Percentiles rank a stretch among this genome's conserved stretches.
Conservation (phyloP, 2,888 invertebrate genomes). For the Pogonocherus hispidulus region DNA sequence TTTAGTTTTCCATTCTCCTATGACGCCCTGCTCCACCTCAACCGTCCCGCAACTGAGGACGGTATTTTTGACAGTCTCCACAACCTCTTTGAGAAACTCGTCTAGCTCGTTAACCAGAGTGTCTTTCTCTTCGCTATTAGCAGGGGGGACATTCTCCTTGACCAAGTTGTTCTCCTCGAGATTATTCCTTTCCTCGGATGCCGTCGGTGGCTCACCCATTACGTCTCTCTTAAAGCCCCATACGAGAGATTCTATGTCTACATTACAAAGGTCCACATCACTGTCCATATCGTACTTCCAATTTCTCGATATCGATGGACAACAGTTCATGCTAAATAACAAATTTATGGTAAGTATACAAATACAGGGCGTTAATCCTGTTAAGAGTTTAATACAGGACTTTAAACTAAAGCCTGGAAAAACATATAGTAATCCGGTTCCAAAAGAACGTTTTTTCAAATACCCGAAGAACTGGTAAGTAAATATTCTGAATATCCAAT, state of each 20-base stretch:
- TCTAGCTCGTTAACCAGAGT: conserved; percentile 29
- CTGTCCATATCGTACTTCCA: conserved; percentile 28
- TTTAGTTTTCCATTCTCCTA: conserved; percentile 25
- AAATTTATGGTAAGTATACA: no score
- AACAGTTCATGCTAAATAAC: conserved; percentile 23
- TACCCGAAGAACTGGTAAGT: no score
- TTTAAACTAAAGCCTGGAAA: no score
- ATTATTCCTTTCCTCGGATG: not conserved
- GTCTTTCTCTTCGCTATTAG: conserved; percentile 30
- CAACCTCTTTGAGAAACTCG: conserved; percentile 53
- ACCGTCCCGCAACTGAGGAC: conserved; percentile 46
- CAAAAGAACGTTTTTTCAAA: no score
- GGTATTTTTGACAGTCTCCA: conserved; percentile 53
- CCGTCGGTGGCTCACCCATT: not conserved
- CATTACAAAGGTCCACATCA: conserved; percentile 13
- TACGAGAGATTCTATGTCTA: not conserved
- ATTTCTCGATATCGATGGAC: conserved; percentile 13
- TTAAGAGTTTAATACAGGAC: no score
- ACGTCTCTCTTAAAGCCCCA: not conserved
- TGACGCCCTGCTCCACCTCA: conserved; percentile 37
- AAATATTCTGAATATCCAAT: no score
- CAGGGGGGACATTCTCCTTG: not conserved
- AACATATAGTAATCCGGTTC: no score
- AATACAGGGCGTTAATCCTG: no score
- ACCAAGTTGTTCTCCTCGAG: not conserved